Evolutionary conservation across 2,113 vertebrate species (phyloP), one percentile per base, ranked within the genome.

Genomic region (Ailuropoda melanoleuca): DNA sequence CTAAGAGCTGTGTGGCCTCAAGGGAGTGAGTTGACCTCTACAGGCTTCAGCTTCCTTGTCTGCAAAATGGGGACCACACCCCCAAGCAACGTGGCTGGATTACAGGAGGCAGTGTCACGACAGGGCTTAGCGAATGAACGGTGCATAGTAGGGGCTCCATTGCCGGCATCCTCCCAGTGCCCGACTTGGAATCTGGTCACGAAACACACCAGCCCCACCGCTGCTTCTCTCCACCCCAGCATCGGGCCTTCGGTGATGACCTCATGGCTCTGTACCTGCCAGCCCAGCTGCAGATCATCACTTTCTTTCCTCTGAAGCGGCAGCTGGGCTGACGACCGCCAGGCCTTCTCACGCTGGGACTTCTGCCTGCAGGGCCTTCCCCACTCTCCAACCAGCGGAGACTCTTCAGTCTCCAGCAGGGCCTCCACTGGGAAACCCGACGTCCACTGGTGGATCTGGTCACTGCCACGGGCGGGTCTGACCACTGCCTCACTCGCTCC

Each of bases 281-380:
- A 11, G 5, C 48, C 19, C 12, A 31, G 46, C 34, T 19, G 84
- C 23, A 24, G 29, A 5, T 4, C 3, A 0, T 2, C 3, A 0
- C 34, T 34, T 29, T 34, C 64, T 88, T 43, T 60, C 24, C 21
- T 17, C 10, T 1, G 1, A 5, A 64, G 68, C 31, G 53, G 37
- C 0, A 0, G 56, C 10, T 43, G 2, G 7, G 4, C 1, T 6
- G n/a, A 14, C 17, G 6, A 9, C 4, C 1, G 0, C 29, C 31
- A 21, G n/a, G 72, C 8, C 10, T 50, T 29, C 29, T 31, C 77
- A 1, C 10, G 0, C 10, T 9, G 23, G 43, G 39, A 10, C 34
- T n/a, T 7, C 62, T 3, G 4, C 34, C 37, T 43, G 43, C 43
- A 43, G 43, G 43, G 43, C 43, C 43, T 43, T 43, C 43, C 43